Evolutionary conservation across 2,888 invertebrate genomes (phyloP).

Genomic region (Liposcelis brunnea): DNA sequence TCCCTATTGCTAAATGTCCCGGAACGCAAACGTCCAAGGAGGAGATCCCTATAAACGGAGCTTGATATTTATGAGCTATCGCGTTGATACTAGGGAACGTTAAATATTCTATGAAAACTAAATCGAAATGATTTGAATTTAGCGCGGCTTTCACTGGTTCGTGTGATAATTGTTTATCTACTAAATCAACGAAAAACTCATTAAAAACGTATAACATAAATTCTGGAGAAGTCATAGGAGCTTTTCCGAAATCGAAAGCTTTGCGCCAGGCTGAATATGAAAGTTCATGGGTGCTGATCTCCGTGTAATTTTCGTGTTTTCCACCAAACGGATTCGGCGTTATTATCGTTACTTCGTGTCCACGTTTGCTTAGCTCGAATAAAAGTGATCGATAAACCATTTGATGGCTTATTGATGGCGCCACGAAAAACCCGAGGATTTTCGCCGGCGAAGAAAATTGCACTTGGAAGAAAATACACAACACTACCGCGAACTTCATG

Average conservation of each 20-base stretch:
- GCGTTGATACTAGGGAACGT: neutral
- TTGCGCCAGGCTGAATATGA: neutral
- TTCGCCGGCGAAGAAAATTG: too few species aligned
- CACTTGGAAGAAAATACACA: too few species aligned
- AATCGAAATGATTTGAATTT: neutral
- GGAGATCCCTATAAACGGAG: neutral
- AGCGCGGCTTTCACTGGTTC: too few species aligned
- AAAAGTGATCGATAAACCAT: constrained; percentile 14
- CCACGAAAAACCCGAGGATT: constrained; percentile 16
- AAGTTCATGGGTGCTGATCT: neutral
- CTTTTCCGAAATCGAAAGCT: too few species aligned
- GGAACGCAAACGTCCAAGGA: neutral
- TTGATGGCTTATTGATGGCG: constrained; percentile 16
- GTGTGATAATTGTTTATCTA: too few species aligned
- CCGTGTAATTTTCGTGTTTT: neutral
- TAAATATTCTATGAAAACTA: neutral
- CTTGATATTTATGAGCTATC: neutral
- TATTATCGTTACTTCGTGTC: constrained; percentile 16
- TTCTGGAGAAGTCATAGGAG: too few species aligned
- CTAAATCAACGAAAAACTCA: too few species aligned
- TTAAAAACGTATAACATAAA: too few species aligned
- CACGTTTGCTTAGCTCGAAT: constrained; percentile 14
- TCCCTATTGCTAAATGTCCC: neutral
- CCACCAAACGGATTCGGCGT: neutral
- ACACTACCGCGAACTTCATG: too few species aligned